Percentiles rank a stretch among this genome's conserved stretches.
phyloP scores from a whole-genome alignment of 2,113 vertebrate genomes.

The Alaudala cheleensis region DNA sequence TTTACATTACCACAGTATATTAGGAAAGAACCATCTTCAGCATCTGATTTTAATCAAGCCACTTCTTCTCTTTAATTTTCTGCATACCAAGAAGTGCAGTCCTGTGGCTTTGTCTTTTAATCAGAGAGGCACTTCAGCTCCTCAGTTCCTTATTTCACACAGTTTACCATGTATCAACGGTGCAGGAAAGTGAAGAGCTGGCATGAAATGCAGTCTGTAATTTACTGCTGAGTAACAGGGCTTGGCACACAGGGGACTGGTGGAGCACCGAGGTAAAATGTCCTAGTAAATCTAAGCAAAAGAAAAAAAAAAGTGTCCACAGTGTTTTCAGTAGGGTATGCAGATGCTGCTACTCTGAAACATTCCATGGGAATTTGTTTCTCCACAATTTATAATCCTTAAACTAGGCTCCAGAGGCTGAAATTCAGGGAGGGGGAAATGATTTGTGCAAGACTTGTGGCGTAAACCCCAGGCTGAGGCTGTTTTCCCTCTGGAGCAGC shows the following conservation, averaged over 20 bases:
- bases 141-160: not conserved
- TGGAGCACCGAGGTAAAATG: not conserved
- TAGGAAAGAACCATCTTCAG: not conserved
- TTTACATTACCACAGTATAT: not conserved
- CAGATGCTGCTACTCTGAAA: not conserved
- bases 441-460: conserved; percentile 14
- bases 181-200: not conserved
- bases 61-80: conserved; percentile 23
- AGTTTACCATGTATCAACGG: not conserved
- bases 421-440: not conserved
- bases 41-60: conserved; percentile 43
- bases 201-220: not conserved
- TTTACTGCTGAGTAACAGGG: not conserved
- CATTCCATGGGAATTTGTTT: conserved; percentile 26
- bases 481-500: not conserved
- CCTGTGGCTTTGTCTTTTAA: conserved; percentile 9
- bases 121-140: not conserved
- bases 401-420: conserved; percentile 24
- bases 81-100: not conserved
- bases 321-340: not conserved
- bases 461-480: not conserved
- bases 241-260: not conserved
- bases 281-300: conserved; percentile 21
- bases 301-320: not conserved
- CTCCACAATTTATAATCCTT: conserved; percentile 12